A percentile compares a stretch with the other conserved stretches of the same genome.
These are phyloP conservation scores for Myiagra hebetior DNA, from an alignment of 2,113 vertebrate genomes.

Conservation along the genomic window DNA sequence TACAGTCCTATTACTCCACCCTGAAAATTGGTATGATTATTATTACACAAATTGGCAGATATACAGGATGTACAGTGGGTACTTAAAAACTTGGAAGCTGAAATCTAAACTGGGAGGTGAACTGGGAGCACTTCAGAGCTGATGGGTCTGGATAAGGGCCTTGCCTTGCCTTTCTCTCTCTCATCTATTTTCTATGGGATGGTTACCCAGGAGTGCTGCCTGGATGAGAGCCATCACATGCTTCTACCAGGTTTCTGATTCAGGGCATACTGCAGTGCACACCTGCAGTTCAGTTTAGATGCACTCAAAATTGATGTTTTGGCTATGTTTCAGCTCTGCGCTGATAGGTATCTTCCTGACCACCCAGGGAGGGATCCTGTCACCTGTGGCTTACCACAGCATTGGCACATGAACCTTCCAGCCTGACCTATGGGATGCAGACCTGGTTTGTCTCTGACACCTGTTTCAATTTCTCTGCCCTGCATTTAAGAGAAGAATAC, in stretches of 20 bases:
- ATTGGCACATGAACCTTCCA: background rate
- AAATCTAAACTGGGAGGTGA: background rate
- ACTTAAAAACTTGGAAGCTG: background rate
- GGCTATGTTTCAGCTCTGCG: background rate
- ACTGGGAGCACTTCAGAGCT: background rate
- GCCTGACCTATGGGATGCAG: background rate
- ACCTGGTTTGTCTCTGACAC: background rate
- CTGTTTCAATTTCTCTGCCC: background rate
- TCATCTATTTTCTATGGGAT: background rate
- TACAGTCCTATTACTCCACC: background rate
- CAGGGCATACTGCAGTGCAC: background rate
- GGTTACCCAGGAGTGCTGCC: background rate
- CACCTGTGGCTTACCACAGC: background rate
- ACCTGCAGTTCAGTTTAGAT: background rate
- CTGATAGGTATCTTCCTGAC: slow-evolving; percentile 1
- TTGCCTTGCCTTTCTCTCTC: background rate
- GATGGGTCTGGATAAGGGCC: background rate
- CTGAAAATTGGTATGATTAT: background rate
- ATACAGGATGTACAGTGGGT: background rate
- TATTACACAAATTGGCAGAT: background rate
- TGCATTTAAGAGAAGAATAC: background rate
- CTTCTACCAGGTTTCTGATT: background rate
- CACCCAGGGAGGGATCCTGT: slow-evolving; percentile 25
- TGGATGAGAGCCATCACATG: background rate
- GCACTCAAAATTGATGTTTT: background rate